Evolutionary conservation across 2,888 invertebrate species (phyloP), one percentile per base, ranked within the genome.

Genomic region (Cactoblastis cactorum): DNA sequence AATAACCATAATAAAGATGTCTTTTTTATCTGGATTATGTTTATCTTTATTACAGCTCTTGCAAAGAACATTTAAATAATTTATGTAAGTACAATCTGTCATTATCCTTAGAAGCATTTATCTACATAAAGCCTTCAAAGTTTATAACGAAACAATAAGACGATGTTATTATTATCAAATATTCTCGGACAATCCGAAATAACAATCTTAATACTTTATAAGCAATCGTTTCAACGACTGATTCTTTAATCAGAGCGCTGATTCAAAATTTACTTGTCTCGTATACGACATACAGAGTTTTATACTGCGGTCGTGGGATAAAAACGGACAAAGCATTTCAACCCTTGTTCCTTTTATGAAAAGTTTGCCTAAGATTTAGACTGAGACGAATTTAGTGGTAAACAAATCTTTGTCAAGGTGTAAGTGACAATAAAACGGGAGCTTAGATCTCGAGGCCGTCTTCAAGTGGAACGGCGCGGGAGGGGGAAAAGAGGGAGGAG

Each of bases 391-490:
- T 73, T 63, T 55, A 65, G 66, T 59, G 59, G 74, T 71, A 78
- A 82, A 82, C 75, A 79, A 83, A 83, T 77, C 78, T 82, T 80
- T 69, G 80, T 53, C 60, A 69, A 77, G 86, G 85, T 86, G 80
- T 88, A 87, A 87, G 87, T 87, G 88, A 87, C 88, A 87, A 87
- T 85, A 88, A 86, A 88, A 86, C 73, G 84, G 81, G 74, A 83
- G 83, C 82, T 86, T 84, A 84, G 80, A 80, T 83, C 78, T 83
- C 85, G 80, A 73, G 79, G 80, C 83, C 88, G 86, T 87, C 89
- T 87, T 87, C 75, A 80, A 84, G 78, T 78, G 80, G 83, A 80
- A 80, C 81, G 81, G 74, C 52, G 67, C 51, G 50, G 50, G 50
- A 53, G 46, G 54, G 48, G 58, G 57, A 55, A 57, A 55, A 53